phyloP scores from a whole-genome alignment of 2,113 vertebrate genomes.

The Asarcornis scutulata region DNA sequence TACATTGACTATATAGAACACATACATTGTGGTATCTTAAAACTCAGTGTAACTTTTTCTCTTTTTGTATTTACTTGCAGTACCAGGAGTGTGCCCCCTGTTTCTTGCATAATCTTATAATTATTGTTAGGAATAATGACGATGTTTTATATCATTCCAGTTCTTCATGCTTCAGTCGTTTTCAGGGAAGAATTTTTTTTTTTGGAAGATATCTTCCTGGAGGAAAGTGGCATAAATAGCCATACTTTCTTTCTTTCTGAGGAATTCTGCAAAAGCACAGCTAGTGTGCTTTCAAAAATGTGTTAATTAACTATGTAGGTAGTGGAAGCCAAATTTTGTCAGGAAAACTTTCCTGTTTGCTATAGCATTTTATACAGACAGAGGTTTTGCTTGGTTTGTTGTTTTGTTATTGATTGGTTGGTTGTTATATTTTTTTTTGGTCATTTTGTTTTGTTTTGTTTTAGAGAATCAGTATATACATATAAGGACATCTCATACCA shows the following conservation, averaged over 20 bases:
- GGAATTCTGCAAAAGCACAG: neutral
- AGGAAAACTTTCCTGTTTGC: neutral
- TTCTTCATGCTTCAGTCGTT: neutral
- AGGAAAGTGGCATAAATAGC: neutral
- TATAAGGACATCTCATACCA: neutral
- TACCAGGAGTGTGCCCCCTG: neutral
- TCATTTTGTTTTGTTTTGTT: neutral
- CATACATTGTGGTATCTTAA: neutral
- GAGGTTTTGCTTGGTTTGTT: neutral
- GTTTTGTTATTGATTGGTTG: neutral
- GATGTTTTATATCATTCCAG: neutral
- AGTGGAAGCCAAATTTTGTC: neutral
- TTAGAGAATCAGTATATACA: neutral
- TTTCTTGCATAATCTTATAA: neutral
- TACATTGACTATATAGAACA: neutral
- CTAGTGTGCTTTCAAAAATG: neutral
- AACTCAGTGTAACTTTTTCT: neutral
- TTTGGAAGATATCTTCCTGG: neutral
- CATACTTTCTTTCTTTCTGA: neutral
- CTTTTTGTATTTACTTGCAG: neutral
- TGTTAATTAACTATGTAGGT: neutral
- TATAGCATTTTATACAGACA: neutral
- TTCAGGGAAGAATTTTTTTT: neutral
- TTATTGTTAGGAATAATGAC: neutral
- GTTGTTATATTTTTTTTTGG: too few relatives aligned